A percentile compares a stretch with the other conserved stretches of the same genome.
phyloP scores from a whole-genome alignment of 2,113 vertebrate species.

The Alethe diademata region DNA sequence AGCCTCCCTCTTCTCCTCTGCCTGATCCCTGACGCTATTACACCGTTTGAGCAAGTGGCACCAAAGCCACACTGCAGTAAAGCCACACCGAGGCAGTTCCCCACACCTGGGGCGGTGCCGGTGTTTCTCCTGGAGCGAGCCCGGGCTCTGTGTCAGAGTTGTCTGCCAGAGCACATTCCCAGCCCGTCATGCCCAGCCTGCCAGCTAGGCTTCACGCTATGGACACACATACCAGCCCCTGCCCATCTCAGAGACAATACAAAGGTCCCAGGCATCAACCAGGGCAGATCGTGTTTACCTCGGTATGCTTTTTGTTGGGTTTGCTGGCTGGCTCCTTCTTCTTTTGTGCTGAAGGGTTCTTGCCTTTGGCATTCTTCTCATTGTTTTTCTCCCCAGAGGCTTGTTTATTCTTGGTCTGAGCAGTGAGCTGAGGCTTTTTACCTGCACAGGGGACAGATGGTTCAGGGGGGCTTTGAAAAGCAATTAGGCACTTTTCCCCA shows the following conservation, averaged over 20 bases:
- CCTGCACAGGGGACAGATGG: neutral
- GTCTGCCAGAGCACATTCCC: neutral
- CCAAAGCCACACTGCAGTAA: too few relatives aligned
- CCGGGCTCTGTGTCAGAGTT: too few relatives aligned
- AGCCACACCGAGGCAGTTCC: too few relatives aligned
- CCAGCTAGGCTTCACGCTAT: neutral
- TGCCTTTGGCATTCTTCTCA: neutral
- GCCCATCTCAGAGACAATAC: neutral
- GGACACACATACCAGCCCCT: neutral
- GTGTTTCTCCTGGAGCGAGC: too few relatives aligned
- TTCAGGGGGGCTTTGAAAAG: neutral
- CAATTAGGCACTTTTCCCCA: neutral
- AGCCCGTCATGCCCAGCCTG: neutral
- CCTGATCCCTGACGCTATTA: too few relatives aligned
- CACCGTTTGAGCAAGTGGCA: too few relatives aligned
- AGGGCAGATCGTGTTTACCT: constrained; percentile 28
- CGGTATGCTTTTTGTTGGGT: constrained; percentile 5
- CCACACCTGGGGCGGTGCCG: too few relatives aligned
- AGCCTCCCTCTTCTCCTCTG: too few relatives aligned
- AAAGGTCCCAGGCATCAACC: neutral
- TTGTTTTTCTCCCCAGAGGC: neutral
- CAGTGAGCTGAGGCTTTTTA: neutral
- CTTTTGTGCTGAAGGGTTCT: neutral
- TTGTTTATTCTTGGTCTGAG: neutral
- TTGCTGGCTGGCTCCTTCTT: neutral